phyloP scores from a whole-genome alignment of 2,888 invertebrate species.

The Hyalella azteca region DNA sequence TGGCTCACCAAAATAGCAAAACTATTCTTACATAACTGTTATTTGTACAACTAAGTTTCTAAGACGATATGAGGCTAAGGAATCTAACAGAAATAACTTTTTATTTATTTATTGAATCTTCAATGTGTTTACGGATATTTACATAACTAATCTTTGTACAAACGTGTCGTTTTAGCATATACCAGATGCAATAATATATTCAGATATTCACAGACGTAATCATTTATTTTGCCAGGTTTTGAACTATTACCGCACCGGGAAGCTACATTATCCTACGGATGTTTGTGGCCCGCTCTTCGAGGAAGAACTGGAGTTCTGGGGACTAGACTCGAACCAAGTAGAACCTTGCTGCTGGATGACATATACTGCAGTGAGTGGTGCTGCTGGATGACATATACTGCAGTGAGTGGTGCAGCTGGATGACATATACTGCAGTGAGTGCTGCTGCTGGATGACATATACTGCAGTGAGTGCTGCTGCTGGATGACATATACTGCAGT shows the following conservation, averaged over 20 bases:
- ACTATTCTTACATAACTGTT: too few relatives aligned
- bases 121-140: too few relatives aligned
- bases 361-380: constrained; percentile 78
- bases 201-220: too few relatives aligned
- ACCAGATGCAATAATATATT: too few relatives aligned
- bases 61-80: too few relatives aligned
- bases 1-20: too few relatives aligned
- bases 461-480: background rate
- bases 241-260: constrained; percentile 98
- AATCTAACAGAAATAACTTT: too few relatives aligned
- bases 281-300: constrained; percentile 99
- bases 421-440: background rate
- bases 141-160: too few relatives aligned
- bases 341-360: constrained; percentile 99
- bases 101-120: too few relatives aligned
- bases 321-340: constrained; percentile 97
- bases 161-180: too few relatives aligned
- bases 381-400: background rate
- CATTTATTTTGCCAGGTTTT: too few relatives aligned
- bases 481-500: background rate
- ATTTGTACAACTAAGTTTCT: too few relatives aligned
- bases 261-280: constrained; percentile 98
- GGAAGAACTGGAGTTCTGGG: constrained; percentile 99
- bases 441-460: background rate
- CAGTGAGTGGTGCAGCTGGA: background rate